Base-by-base conservation (phyloP, 2,797 vertebrate genomes). In the Leuciscus waleckii region DNA sequence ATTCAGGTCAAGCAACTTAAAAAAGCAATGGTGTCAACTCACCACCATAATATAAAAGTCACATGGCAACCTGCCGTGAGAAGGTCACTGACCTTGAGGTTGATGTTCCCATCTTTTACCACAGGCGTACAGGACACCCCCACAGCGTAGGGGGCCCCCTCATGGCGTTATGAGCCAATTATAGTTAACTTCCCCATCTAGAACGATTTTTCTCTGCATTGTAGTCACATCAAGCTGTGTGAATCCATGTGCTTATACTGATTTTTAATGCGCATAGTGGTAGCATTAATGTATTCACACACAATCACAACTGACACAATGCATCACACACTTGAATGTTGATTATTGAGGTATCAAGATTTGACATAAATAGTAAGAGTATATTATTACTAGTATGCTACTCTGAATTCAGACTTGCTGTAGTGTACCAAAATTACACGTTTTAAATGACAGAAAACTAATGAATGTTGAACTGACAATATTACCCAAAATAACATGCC, bases 71-170 rank as follows among this genome's bases (percentile, higher is more conserved):
- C 39, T 58, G 51, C 35, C 16, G 23, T 39, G 76, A 29, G 37
- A 78, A 63, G 56, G 37, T n/a, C 76, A 63, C 16, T 63, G 56
- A 79, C 76, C 37, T 79, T 79, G n/a, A 29, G 16, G 37, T 79
- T 43, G 43, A 29, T 43, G 56, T 79, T 43, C 56, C 76, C 23
- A 78, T 78, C 37, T 19, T 78, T 78, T 78, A 78, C 37, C 37
- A 63, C n/a, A 79, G 76, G 76, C 9, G 5, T 63, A 79, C 9
- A 17, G 8, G 56, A 29, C 56, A 79, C 56, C 76, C 76, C 76
- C 14, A 26, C 56, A 63, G 76, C 0, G 5, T 5, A 39, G 16
- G n/a, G 56, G 56, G 37, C 8, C n/a, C 74, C 37, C 76, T 79
- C 56, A 79, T 2, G 16, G 76, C n/a, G 8, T 63, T 79, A 67